Evolutionary conservation across 2,888 invertebrate species (phyloP).

Genomic region (Drosophila basisetae): DNA sequence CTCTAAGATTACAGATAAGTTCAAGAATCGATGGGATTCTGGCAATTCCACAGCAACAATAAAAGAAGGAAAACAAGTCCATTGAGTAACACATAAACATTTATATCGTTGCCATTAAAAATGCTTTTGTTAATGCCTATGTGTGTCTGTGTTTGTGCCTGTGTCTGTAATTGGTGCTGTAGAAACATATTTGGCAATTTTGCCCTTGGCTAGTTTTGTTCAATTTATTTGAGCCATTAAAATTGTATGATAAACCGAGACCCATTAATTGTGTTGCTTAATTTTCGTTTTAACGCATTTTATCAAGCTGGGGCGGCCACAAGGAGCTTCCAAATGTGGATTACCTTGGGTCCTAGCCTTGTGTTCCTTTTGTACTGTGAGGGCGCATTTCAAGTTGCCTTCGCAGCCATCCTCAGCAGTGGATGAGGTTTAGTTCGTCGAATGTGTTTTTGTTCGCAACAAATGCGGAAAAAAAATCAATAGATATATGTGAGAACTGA

Average conservation of each 20-base stretch:
- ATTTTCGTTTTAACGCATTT: slow-evolving; percentile 82
- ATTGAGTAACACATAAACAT: slow-evolving; percentile 4
- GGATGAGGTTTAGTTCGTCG: slow-evolving; percentile 54
- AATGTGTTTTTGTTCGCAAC: slow-evolving; percentile 75
- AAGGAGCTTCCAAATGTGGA: slow-evolving; percentile 25
- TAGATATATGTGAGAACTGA: slow-evolving; percentile 39
- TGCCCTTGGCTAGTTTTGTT: slow-evolving; percentile 56
- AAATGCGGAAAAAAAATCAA: slow-evolving; percentile 56
- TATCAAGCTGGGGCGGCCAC: slow-evolving; percentile 62
- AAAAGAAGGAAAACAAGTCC: not conserved
- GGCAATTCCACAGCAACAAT: not conserved
- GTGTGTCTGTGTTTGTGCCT: not conserved
- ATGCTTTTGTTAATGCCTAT: not conserved
- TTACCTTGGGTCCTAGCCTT: slow-evolving; percentile 35
- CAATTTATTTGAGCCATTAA: slow-evolving; percentile 81
- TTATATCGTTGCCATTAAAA: slow-evolving; percentile 12
- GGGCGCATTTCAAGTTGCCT: slow-evolving; percentile 41
- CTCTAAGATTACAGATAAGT: not conserved
- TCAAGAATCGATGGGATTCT: not conserved
- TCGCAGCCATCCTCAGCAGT: slow-evolving; percentile 28
- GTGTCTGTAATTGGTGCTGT: slow-evolving; percentile 15
- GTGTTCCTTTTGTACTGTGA: slow-evolving; percentile 4
- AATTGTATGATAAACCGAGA: slow-evolving; percentile 79
- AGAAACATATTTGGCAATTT: slow-evolving; percentile 44
- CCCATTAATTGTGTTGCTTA: slow-evolving; percentile 82